A percentile compares a stretch with the other conserved stretches of the same genome.
phyloP scores from a whole-genome alignment of 2,113 vertebrate species.

The Ailuropoda melanoleuca region DNA sequence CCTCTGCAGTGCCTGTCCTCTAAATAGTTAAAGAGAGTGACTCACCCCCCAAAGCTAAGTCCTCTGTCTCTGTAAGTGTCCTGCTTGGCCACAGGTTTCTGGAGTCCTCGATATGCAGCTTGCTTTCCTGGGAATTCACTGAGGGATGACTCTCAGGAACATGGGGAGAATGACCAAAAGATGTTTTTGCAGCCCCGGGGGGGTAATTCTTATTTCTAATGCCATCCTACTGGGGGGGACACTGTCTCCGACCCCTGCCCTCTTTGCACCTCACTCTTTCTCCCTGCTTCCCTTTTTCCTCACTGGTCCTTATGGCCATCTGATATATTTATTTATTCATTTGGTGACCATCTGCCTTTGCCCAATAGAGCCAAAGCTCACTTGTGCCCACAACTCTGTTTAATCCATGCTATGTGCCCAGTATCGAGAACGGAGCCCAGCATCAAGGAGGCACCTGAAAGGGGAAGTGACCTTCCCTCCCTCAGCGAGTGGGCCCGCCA shows the following conservation, averaged over 20 bases:
- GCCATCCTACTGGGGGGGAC: not conserved
- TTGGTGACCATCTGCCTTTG: not conserved
- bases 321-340: not conserved
- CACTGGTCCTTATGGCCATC: not conserved
- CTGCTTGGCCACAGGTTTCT: not conserved
- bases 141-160: not conserved
- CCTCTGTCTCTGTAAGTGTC: not conserved
- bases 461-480: not conserved
- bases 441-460: not conserved
- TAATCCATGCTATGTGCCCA: not conserved
- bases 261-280: not conserved
- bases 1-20: not conserved
- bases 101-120: not conserved
- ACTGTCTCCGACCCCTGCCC: accelerated
- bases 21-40: not conserved
- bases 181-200: not conserved
- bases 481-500: not conserved
- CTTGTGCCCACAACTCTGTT: not conserved
- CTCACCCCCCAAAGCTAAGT: not conserved
- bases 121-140: not conserved
- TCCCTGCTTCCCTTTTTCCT: not conserved
- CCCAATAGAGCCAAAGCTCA: not conserved
- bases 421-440: not conserved
- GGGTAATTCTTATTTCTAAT: not conserved
- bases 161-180: not conserved